phyloP scores from a whole-genome alignment of 2,113 vertebrate genomes.

The Epinephelus fuscoguttatus region DNA sequence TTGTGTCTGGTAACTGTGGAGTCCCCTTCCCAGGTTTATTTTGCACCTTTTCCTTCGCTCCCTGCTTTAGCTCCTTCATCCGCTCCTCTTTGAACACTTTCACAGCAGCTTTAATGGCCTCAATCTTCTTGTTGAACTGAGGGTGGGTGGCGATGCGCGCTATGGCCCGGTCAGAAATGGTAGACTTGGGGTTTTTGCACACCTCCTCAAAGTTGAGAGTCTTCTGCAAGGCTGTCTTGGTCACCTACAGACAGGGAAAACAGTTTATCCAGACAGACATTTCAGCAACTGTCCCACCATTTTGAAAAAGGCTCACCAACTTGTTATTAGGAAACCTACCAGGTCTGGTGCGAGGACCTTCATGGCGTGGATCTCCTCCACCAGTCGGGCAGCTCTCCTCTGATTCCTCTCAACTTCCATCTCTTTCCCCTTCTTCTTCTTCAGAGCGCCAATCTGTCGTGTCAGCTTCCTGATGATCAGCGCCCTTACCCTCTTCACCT shows the following conservation, averaged over 20 bases:
- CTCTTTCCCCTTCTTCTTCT: constrained; percentile 92
- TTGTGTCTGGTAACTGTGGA: background rate
- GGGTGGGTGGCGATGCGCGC: constrained; percentile 92
- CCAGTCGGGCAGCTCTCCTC: constrained; percentile 88
- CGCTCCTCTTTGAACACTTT: constrained; percentile 92
- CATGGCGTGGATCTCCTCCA: constrained; percentile 93
- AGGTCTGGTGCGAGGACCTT: constrained; percentile 89
- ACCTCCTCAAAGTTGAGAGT: constrained; percentile 90
- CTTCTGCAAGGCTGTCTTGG: constrained; percentile 90
- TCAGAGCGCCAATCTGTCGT: constrained; percentile 88
- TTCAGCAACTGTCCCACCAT: too few relatives aligned
- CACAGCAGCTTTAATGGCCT: constrained; percentile 88
- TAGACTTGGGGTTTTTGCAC: constrained; percentile 89
- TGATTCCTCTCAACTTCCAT: constrained; percentile 88
- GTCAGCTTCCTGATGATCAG: constrained; percentile 91
- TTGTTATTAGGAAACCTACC: constrained; percentile 48
- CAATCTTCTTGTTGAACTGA: constrained; percentile 89
- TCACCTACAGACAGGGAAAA: constrained; percentile 80
- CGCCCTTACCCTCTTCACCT: constrained; percentile 92
- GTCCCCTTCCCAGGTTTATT: constrained; percentile 23
- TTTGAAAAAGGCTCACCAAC: too few relatives aligned
- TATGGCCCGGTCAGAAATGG: constrained; percentile 87
- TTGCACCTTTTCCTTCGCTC: constrained; percentile 49
- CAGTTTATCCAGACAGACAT: background rate
- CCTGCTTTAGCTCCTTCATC: constrained; percentile 60